Evolutionary conservation across 2,888 invertebrate species (phyloP).

Genomic region (Halictus ligatus): DNA sequence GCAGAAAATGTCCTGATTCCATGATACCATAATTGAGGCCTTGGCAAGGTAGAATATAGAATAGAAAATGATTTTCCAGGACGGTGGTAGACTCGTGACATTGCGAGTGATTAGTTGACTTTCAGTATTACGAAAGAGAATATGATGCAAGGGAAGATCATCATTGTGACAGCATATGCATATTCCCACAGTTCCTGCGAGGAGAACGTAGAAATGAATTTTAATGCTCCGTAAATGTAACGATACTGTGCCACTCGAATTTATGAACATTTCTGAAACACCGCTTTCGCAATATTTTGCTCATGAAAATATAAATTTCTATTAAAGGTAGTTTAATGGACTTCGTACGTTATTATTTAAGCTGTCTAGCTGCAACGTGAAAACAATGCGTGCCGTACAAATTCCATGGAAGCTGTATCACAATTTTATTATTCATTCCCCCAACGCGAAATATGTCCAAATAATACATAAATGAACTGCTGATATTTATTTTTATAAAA

Average conservation of each 20-base stretch:
- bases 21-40: no score
- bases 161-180: background rate
- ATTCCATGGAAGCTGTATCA: background rate
- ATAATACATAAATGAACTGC: background rate
- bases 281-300: background rate
- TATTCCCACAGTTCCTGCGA: background rate
- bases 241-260: background rate
- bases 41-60: background rate
- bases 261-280: background rate
- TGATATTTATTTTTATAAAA: no score
- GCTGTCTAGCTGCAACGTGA: background rate
- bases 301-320: background rate
- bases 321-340: background rate
- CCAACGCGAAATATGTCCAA: background rate
- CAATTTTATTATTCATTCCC: background rate
- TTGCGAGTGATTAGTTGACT: background rate
- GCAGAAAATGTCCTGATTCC: no score
- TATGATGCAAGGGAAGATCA: background rate
- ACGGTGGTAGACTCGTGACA: background rate
- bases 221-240: background rate
- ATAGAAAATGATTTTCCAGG: background rate
- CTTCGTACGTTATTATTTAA: background rate
- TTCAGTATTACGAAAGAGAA: background rate
- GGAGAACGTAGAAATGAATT: background rate
- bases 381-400: background rate